These are phyloP conservation scores for Morus bassanus DNA, from an alignment of 2,797 vertebrate species.

Conservation along the genomic window DNA sequence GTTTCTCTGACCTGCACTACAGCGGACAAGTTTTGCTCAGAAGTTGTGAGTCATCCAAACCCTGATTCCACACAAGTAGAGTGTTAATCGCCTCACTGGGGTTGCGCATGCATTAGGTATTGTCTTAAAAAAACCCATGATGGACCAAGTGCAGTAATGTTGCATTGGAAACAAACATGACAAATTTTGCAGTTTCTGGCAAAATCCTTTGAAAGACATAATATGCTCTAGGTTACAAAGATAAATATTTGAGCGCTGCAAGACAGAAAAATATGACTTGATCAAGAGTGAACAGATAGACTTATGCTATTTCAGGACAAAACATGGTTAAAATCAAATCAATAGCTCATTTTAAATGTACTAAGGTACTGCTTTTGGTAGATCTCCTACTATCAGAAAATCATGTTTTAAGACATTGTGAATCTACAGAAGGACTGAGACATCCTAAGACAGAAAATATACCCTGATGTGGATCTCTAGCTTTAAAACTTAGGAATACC, in stretches of 20 bases:
- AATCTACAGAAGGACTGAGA: conserved; percentile 29
- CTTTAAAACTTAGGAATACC: conserved; percentile 9
- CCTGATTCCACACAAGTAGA: background rate
- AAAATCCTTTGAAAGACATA: background rate
- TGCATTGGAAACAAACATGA: background rate
- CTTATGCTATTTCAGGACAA: background rate
- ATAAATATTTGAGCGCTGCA: background rate
- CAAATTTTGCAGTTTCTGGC: background rate
- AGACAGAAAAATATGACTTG: background rate
- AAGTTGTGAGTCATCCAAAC: background rate
- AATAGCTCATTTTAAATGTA: background rate
- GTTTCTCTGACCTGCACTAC: background rate
- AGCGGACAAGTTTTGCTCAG: background rate
- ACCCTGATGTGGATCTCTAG: background rate
- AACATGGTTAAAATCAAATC: background rate
- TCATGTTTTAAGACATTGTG: background rate
- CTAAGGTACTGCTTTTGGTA: background rate
- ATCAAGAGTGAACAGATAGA: background rate
- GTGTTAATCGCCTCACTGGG: background rate
- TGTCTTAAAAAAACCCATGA: background rate
- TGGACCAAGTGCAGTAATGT: background rate
- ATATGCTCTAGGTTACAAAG: background rate
- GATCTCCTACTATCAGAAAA: background rate
- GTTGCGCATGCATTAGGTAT: background rate
- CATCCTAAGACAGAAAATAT: background rate